Evolutionary conservation across 2,888 invertebrate species (phyloP), one percentile per base, ranked within the genome.

Genomic region (Patella pellucida): DNA sequence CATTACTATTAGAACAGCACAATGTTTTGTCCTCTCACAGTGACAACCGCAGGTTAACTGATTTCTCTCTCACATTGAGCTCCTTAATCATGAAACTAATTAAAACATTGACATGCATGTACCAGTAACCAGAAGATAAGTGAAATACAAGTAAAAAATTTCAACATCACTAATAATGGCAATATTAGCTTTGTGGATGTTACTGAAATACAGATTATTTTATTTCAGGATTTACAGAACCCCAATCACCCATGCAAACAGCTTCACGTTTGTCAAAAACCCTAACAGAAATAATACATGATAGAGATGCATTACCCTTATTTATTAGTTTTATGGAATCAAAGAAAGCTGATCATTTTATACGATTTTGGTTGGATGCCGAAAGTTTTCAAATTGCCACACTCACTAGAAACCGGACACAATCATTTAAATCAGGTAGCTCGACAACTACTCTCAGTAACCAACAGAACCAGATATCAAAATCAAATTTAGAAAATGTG

Each of bases 311-410:
- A 75, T 92, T 97, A 50, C 94, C 94, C 70, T 95, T 96, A 91
- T 96, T 97, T 89, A 93, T 96, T 75, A 95, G 96, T 86, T 97
- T 94, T 91, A 94, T 97, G 93, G 96, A 96, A 86, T 92, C 94
- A n/a, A 93, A 94, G 81, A 86, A 84, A 69, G 85, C 88, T 2
- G 94, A 94, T 76, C 87, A 90, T 74, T 82, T 91, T 54, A 87
- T 92, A 75, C 89, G 91, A 79, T 92, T 92, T 84, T 92, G 92
- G 91, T 85, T 92, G 75, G 92, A 92, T 83, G 91, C 91, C 9
- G 90, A 92, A 72, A 91, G 92, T 77, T 92, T 92, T 79, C 89
- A 90, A 74, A 89, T 88, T 4, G 82, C 88, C 27, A 85, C 89
- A 50, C 83, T 86, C 77, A 86, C 84, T 52, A 80, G 89, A 68